These are phyloP conservation scores for Leptocoma aspasia DNA, from an alignment of 2,113 vertebrate species.

Conservation along the genomic window DNA sequence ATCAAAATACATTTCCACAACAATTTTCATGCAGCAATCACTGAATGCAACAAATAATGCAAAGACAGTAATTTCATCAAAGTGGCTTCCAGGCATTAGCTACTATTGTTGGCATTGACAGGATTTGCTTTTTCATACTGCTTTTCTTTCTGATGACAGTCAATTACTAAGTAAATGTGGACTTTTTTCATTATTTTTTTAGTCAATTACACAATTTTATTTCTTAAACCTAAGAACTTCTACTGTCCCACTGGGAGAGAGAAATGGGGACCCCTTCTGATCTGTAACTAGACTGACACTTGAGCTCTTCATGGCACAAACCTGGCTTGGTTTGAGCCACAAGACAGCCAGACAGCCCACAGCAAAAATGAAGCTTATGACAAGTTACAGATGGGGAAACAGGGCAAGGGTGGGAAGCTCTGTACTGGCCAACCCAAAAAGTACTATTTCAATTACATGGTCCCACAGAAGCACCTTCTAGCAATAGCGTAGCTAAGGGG, in stretches of 20 bases:
- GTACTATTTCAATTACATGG: fast-evolving
- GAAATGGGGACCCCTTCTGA: neutral
- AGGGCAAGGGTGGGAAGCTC: neutral
- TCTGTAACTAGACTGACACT: neutral
- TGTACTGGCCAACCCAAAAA: neutral
- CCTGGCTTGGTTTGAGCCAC: neutral
- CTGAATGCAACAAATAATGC: neutral
- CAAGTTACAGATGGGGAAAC: neutral
- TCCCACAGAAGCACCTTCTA: neutral
- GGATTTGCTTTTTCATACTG: neutral
- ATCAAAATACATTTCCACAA: neutral
- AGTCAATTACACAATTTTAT: neutral
- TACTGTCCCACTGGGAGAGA: neutral
- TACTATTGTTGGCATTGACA: neutral
- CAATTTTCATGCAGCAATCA: neutral
- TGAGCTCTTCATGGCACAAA: neutral
- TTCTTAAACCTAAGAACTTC: neutral
- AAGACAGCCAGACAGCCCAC: neutral
- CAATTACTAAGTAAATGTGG: neutral
- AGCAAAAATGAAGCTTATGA: neutral
- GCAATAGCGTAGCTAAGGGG: neutral
- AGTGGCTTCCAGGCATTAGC: neutral
- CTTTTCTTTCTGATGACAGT: neutral
- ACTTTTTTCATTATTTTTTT: neutral
- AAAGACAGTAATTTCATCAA: neutral